Evolutionary conservation across 2,888 invertebrate genomes (phyloP), one percentile per base, ranked within the genome.

Genomic region (Archips crataeganus): DNA sequence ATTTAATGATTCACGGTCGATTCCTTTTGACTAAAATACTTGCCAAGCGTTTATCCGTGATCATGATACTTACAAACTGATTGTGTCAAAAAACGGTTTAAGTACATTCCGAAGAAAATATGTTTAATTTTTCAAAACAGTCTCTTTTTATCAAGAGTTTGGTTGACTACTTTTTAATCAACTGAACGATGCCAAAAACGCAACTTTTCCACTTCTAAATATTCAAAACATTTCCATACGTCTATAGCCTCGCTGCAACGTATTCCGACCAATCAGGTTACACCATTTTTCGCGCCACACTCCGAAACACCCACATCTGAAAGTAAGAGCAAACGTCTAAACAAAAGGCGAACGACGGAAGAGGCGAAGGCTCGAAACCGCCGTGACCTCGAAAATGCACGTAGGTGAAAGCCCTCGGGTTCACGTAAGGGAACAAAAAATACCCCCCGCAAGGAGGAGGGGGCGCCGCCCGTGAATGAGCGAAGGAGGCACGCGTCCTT

Each of bases 331-430:
- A 79, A 80, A 77, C 80, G 79, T 80, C 85, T 85, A 83, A 83
- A 84, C 82, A 86, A 87, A 75, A 87, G 87, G 84, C 84, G 86
- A 88, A 87, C 79, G 82, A 82, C 83, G 83, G 82, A 85, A 87
- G 88, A 90, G 74, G 63, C 90, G 90, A 89, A 91, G 90, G 90
- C 89, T 89, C 90, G 88, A 89, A 92, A 90, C 89, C 84, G 89
- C 91, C 92, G 92, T 94, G 94, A 94, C 94, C 94, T 93, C 93
- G 92, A 94, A 93, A 94, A 89, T 91, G 91, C 90, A 92, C 92
- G 93, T 93, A 93, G 93, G 94, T 93, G 93, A 93, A 93, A 91
- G 93, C 93, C 93, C 93, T 91, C 93, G 91, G 90, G 89, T 88
- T 89, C 89, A 91, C 91, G 92, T 91, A 90, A 91, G 92, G 93